Evolutionary conservation across 92 coral and sea anemone species (phyloP).

Genomic region (Umimayanthus chanpuru): DNA sequence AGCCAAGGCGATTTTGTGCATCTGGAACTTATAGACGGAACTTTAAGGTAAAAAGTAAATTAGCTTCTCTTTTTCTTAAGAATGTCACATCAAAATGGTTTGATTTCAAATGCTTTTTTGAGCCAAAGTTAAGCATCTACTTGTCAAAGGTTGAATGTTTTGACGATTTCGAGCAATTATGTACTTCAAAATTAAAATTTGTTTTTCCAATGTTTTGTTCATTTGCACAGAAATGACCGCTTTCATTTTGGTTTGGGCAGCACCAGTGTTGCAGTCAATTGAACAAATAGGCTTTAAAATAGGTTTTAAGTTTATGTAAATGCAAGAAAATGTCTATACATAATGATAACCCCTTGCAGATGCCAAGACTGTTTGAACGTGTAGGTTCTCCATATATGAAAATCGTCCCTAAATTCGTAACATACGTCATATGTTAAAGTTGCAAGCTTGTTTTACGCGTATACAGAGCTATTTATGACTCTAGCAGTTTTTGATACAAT

Average conservation of each 20-base stretch:
- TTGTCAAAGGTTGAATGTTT: neutral
- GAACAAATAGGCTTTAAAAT: neutral
- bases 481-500: neutral
- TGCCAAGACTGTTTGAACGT: too few species aligned
- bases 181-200: slow-evolving; percentile 8
- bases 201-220: slow-evolving; percentile 9
- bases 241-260: neutral
- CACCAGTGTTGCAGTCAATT: neutral
- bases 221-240: neutral
- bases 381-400: neutral
- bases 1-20: slow-evolving; percentile 22
- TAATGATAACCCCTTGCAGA: neutral
- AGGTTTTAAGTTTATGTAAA: neutral
- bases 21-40: slow-evolving; percentile 26
- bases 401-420: neutral
- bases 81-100: neutral
- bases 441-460: neutral
- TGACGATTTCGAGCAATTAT: neutral
- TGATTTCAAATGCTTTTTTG: neutral
- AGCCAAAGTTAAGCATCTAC: neutral
- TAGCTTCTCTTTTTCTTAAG: neutral
- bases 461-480: neutral
- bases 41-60: slow-evolving; percentile 15
- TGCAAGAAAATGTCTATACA: neutral
- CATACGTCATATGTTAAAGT: neutral